Evolutionary conservation across 1,140 invertebrate species (phyloP).

Genomic region (Lasioglossum albipes): DNA sequence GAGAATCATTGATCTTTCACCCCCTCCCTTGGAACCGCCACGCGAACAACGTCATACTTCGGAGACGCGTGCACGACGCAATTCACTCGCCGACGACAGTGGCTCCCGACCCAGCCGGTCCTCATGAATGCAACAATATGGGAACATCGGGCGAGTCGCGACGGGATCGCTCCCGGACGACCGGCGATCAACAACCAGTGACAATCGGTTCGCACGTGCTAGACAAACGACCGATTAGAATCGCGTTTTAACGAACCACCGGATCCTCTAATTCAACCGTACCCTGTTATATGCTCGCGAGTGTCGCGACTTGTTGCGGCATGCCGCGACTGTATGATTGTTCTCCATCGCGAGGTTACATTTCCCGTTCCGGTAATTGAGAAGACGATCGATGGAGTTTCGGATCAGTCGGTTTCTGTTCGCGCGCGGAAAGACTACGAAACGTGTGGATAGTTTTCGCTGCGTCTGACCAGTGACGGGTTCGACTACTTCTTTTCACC

Average conservation of each 20-base stretch:
- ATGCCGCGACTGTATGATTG: background rate
- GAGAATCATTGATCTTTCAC: slow-evolving; percentile 67
- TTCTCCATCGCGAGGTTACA: background rate
- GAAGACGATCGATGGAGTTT: too few relatives aligned
- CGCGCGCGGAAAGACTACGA: too few relatives aligned
- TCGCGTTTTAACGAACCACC: too few relatives aligned
- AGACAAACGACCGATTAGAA: background rate
- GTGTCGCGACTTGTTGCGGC: background rate
- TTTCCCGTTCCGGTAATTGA: too few relatives aligned
- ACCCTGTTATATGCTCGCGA: background rate
- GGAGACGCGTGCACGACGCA: slow-evolving; percentile 41
- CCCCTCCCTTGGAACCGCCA: background rate
- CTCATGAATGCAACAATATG: slow-evolving; percentile 14
- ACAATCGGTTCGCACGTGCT: background rate
- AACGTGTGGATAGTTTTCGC: background rate
- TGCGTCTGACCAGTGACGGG: slow-evolving; percentile 17
- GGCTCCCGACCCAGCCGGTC: background rate
- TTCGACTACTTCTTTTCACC: background rate
- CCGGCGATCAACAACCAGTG: background rate
- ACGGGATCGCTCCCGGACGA: background rate
- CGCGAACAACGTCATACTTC: slow-evolving; percentile 49
- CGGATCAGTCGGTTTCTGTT: too few relatives aligned
- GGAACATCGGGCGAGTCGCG: background rate
- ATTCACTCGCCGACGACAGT: slow-evolving; percentile 29
- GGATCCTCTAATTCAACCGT: too few relatives aligned